Evolutionary conservation across 2,113 vertebrate species (phyloP).

Genomic region (Chaetodon trifascialis): DNA sequence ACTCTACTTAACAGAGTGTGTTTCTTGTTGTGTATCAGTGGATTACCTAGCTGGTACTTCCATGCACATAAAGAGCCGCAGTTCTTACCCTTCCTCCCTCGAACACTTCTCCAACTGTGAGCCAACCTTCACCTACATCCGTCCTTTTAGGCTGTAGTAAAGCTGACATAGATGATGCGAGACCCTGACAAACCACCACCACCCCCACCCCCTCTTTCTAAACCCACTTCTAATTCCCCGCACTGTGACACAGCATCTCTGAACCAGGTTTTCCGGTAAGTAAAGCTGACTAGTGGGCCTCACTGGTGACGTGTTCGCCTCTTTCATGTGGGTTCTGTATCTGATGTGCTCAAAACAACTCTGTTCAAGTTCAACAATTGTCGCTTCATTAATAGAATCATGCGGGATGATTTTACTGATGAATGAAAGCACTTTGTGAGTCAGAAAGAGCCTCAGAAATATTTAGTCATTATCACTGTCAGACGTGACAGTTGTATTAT

Average conservation of each 20-base stretch:
- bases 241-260: constrained; percentile 74
- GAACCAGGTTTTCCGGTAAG: constrained; percentile 77
- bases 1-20: neutral
- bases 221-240: constrained; percentile 59
- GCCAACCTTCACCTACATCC: neutral
- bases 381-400: constrained; percentile 62
- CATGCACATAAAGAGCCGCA: neutral
- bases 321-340: constrained; percentile 76
- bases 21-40: neutral
- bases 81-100: neutral
- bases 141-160: neutral
- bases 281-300: constrained; percentile 52
- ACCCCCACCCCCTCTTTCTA: neutral
- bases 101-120: neutral
- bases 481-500: constrained; percentile 20
- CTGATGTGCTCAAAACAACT: constrained; percentile 63
- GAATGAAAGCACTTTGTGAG: constrained; percentile 56
- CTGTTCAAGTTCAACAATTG: constrained; percentile 50
- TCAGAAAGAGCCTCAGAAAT: constrained; percentile 54
- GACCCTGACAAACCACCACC: neutral
- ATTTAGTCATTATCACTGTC: constrained; percentile 42
- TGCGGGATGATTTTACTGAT: constrained; percentile 46
- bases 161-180: constrained; percentile 24
- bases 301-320: constrained; percentile 51
- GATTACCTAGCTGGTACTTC: neutral